A percentile compares a stretch with the other conserved stretches of the same genome.
These are phyloP conservation scores for Aplysina aerophoba DNA, from an alignment of 37 sponge, comb jelly and placozoan genomes.

Conservation along the genomic window DNA sequence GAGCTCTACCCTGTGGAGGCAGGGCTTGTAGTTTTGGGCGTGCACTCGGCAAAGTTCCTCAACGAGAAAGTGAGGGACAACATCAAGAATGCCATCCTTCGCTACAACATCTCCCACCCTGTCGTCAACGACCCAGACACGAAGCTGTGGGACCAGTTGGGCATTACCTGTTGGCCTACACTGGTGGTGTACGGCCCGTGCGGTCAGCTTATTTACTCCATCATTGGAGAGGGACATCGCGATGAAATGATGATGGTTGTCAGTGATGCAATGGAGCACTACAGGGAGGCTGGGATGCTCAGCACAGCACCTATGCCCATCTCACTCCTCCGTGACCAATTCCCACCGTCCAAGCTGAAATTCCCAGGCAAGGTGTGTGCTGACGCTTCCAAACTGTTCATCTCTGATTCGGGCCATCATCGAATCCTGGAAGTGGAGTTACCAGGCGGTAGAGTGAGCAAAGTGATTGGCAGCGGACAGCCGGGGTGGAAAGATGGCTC, in stretches of 20 bases:
- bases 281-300: conserved; percentile 37
- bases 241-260: conserved; percentile 62
- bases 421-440: conserved; percentile 67
- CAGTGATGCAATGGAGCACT: conserved; percentile 55
- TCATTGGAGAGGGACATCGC: conserved; percentile 80
- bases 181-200: conserved; percentile 77
- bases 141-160: conserved; percentile 76
- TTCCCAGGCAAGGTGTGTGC: conserved; percentile 87
- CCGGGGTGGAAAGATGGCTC: conserved; percentile 70
- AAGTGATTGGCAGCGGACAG: conserved; percentile 64
- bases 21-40: conserved; percentile 81
- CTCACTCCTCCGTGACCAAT: not conserved
- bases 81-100: conserved; percentile 78
- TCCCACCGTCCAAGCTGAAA: conserved; percentile 21
- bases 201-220: conserved; percentile 53
- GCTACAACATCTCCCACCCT: conserved; percentile 85
- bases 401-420: conserved; percentile 83
- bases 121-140: conserved; percentile 85
- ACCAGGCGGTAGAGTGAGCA: conserved; percentile 38
- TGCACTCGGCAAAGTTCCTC: conserved; percentile 93
- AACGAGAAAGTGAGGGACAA: conserved; percentile 84
- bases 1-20: conserved; percentile 27
- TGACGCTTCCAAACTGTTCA: conserved; percentile 48
- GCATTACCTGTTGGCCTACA: conserved; percentile 93
- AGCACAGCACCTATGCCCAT: conserved; percentile 18